Base-by-base conservation (phyloP, 2,888 invertebrate species). In the Conomelus anceps region DNA sequence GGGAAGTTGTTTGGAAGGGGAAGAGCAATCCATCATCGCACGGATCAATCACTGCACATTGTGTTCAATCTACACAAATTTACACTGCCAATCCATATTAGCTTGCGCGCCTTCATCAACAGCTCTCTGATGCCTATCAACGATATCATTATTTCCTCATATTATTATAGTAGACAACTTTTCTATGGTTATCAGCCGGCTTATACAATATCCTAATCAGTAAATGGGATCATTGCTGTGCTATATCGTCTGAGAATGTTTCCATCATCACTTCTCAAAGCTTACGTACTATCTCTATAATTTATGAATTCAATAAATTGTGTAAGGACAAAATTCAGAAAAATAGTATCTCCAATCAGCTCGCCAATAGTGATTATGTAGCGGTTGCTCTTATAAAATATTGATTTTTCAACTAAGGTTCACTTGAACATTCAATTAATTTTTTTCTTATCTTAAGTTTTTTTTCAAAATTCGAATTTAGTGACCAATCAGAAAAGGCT, bases 21-120 rank as follows among this genome's bases (percentile, higher is more conserved):
- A 7, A 4, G 22, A 86, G 86, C 22, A 29, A 86, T 86, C 26
- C 86, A 86, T 86, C 86, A 86, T 86, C 29, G 20, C 26, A 22
- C 20, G 26, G 86, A 86, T 86, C 86, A 86, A 86, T 86, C 86
- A 86, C 24, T 23, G 63, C 63, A 63, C 63, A 63, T 63, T 63
- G 63, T 63, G 63, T 63, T 63, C 63, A 63, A 63, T 63, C 63
- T 63, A 20, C 63, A 63, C 63, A 63, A 63, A 63, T 63, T 63
- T 63, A 63, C 63, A 63, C 63, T n/a, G 63, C 63, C 63, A 63
- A 63, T 63, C 63, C 63, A 63, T 63, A 63, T 63, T 63, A 63
- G 63, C 63, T 63, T n/a, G 63, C n/a, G 63, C 63, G 63, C 63
- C 63, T 63, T 63, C 63, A 63, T 63, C 63, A 63, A n/a, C 34